Evolutionary conservation across 2,888 invertebrate species (phyloP), one percentile per base, ranked within the genome.

Genomic region (Trissolcus brochymenae): DNA sequence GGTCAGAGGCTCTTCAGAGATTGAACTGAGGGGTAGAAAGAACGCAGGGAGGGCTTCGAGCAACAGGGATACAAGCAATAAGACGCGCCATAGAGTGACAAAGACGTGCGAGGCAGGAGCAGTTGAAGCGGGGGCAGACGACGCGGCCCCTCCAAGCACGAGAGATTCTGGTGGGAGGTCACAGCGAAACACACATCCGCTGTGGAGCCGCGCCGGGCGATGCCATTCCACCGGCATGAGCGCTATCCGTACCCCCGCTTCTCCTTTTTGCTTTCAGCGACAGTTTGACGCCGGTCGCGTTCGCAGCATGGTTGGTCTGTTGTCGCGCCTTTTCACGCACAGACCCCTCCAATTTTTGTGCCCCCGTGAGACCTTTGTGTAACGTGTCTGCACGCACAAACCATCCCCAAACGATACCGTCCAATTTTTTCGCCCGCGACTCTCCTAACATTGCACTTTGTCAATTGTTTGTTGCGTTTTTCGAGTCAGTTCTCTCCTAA

Each of bases 201-300:
- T 64, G 77, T 11, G 54, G 53, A 71, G 66, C 67, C 67, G 70
- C 70, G 71, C 78, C 74, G 71, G 75, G 75, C 75, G 78, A 75
- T 78, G 72, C 78, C 74, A 75, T 75, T 78, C 78, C 72, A 78
- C 72, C 77, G 77, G 73, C 74, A 75, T 72, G 66, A 76, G 66
- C 73, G 77, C 73, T 50, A 74, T 78, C 35, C 35, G 35, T 35
- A 35, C 35, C 78, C 75, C 78, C 65, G 78, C 72, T 67, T 72
- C 67, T 67, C 64, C 75, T 78, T 78, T 78, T 75, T 78, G 71
- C 78, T 78, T 74, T 67, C 66, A 71, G 71, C 78, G 75, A 78
- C 78, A 71, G 78, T 78, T 74, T 71, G 74, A 74, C 74, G 73
- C 74, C 78, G 78, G 78, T 74, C 78, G 78, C 70, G 78, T 66